Evolutionary conservation across 2,888 invertebrate species (phyloP).

Genomic region (Quadroppia sp.): DNA sequence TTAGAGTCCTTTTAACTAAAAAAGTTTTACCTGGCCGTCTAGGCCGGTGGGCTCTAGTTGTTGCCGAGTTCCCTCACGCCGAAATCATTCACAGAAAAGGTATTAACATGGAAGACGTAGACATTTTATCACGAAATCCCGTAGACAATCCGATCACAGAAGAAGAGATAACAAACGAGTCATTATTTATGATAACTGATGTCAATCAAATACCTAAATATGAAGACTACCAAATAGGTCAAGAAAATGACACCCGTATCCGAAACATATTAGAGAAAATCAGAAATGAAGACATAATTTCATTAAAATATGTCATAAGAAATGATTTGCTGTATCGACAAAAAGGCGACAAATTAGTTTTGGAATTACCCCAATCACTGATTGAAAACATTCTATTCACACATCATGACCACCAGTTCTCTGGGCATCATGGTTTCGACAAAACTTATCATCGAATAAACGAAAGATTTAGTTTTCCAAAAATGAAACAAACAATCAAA

Average conservation of each 20-base stretch:
- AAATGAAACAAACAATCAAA: constrained; percentile 7
- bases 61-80: neutral
- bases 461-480: constrained; percentile 31
- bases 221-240: neutral
- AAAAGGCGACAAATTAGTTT: neutral
- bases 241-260: neutral
- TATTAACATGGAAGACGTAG: neutral
- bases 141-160: neutral
- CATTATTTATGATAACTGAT: neutral
- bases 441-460: constrained; percentile 26
- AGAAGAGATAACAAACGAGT: neutral
- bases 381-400: constrained; percentile 42
- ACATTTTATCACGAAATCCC: neutral
- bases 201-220: neutral
- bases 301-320: neutral
- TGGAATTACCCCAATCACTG: constrained; percentile 42
- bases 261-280: neutral
- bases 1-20: neutral
- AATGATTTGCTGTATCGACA: neutral
- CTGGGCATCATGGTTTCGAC: constrained; percentile 40
- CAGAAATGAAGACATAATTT: neutral
- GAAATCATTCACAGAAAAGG: neutral
- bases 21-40: neutral
- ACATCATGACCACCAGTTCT: constrained; percentile 45
- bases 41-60: neutral